Evolutionary conservation across 2,888 invertebrate genomes (phyloP).

Genomic region (Rhagonycha fulva): DNA sequence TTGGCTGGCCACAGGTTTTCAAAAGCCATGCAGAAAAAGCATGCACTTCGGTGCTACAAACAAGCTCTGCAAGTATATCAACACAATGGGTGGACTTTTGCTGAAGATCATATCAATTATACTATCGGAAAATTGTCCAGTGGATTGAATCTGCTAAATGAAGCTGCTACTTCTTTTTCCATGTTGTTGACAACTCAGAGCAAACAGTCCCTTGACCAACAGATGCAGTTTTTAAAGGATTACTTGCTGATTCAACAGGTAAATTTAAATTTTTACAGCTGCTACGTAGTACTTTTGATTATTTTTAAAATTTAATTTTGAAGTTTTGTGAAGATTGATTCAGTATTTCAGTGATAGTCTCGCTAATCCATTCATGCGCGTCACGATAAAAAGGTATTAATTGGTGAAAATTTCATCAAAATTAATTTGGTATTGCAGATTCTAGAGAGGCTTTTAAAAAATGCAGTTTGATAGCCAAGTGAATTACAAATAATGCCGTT

Average conservation of each 20-base stretch:
- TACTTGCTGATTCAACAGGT: conserved; percentile 86
- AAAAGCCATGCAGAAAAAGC: conserved; percentile 89
- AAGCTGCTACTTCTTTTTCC: conserved; percentile 76
- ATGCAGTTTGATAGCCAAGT: no score
- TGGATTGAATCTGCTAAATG: conserved; percentile 72
- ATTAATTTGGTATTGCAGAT: no score
- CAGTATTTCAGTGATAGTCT: no score
- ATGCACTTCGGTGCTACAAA: conserved; percentile 88
- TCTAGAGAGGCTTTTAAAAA: no score
- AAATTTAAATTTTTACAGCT: conserved; percentile 37
- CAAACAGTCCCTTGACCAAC: conserved; percentile 73
- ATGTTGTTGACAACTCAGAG: conserved; percentile 74
- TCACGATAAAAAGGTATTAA: no score
- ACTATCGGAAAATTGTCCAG: conserved; percentile 90
- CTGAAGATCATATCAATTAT: conserved; percentile 95
- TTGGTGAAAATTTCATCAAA: no score
- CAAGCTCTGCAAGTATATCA: conserved; percentile 82
- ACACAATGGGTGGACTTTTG: conserved; percentile 84
- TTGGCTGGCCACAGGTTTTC: conserved; percentile 94
- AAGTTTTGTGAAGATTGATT: no score
- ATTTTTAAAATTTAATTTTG: no score
- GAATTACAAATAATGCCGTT: no score
- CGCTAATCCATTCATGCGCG: no score
- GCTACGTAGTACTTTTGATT: no score
- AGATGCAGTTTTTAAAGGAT: conserved; percentile 82